These are phyloP conservation scores for Hycleus cichorii DNA, from an alignment of 1,140 invertebrate genomes.

Conservation along the genomic window DNA sequence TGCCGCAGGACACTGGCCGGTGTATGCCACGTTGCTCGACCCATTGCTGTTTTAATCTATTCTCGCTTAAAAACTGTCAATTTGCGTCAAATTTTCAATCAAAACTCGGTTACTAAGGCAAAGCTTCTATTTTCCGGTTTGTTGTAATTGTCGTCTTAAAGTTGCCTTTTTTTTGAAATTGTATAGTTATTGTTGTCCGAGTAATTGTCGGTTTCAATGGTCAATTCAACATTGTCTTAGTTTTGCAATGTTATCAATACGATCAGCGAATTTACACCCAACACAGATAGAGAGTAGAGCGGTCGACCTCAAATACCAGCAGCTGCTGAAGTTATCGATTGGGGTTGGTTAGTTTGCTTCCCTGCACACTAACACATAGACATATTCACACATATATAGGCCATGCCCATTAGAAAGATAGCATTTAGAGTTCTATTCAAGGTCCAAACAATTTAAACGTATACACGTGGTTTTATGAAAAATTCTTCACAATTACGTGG, in stretches of 20 bases:
- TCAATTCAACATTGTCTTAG: too few relatives aligned
- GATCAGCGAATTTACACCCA: not conserved
- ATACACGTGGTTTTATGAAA: too few relatives aligned
- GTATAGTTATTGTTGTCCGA: conserved; percentile 6
- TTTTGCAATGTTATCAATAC: too few relatives aligned
- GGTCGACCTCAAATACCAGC: conserved; percentile 11
- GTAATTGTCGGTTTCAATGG: not conserved
- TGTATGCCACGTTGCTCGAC: conserved; percentile 21
- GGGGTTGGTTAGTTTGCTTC: not conserved
- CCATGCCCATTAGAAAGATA: conserved; percentile 8
- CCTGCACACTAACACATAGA: not conserved
- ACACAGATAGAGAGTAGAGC: too few relatives aligned
- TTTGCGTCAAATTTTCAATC: too few relatives aligned
- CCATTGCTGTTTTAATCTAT: not conserved
- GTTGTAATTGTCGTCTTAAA: too few relatives aligned
- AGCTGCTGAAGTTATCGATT: conserved; percentile 14
- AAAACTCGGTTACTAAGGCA: too few relatives aligned
- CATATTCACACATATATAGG: not conserved
- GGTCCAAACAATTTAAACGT: too few relatives aligned
- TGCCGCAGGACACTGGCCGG: conserved; percentile 21
- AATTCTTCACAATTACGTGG: too few relatives aligned
- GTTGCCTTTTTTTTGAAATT: too few relatives aligned
- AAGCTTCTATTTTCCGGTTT: too few relatives aligned
- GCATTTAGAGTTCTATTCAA: conserved; percentile 6
- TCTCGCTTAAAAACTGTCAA: too few relatives aligned